phyloP scores from a whole-genome alignment of 2,113 vertebrate genomes.

The Astur gentilis region DNA sequence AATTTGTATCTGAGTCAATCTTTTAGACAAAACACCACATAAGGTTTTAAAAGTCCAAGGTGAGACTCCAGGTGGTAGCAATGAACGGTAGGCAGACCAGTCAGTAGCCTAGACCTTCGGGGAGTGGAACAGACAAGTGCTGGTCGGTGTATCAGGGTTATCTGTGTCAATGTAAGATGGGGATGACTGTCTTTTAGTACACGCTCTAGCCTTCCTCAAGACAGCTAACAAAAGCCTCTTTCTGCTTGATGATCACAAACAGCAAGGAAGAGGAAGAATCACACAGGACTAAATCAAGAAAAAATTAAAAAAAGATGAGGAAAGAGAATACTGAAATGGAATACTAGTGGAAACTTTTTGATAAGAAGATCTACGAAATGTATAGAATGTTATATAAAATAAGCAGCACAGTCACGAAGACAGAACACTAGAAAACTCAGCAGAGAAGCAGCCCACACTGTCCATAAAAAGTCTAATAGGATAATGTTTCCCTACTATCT shows the following conservation, averaged over 20 bases:
- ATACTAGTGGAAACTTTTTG: not conserved
- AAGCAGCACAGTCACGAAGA: not conserved
- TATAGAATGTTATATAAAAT: not conserved
- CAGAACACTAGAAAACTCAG: not conserved
- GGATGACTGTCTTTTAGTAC: not conserved
- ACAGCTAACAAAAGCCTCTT: not conserved
- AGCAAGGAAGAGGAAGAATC: not conserved
- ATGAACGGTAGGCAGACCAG: not conserved
- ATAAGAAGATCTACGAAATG: not conserved
- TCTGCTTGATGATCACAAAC: not conserved
- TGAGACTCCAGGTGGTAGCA: not conserved
- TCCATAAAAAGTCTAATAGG: not conserved
- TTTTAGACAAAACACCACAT: not conserved
- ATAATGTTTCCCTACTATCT: not conserved
- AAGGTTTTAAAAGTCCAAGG: not conserved
- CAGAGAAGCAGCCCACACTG: not conserved
- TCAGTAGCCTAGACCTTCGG: not conserved
- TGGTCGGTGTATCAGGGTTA: not conserved
- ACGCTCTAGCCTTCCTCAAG: not conserved
- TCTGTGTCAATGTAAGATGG: not conserved
- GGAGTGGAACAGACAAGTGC: not conserved
- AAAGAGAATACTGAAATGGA: not conserved
- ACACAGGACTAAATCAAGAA: not conserved
- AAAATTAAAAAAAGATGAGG: not conserved
- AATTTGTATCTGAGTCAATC: slow-evolving; percentile 10